Percentiles rank a stretch among this genome's conserved stretches.
phyloP scores from a whole-genome alignment of 2,888 invertebrate genomes.

The Drosophila robusta region DNA sequence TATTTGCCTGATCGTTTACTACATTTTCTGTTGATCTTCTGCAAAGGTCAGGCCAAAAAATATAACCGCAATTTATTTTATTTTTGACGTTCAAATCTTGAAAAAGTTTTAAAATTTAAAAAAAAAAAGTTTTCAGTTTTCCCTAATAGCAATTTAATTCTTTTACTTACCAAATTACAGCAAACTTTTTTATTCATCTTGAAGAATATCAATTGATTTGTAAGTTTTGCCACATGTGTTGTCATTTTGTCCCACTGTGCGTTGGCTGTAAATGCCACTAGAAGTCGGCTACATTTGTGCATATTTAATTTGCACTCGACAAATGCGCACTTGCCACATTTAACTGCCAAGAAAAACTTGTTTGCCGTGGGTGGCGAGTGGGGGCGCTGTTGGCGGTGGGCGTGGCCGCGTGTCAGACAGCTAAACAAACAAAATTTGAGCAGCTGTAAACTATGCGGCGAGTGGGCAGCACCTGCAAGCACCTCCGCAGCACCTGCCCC shows the following conservation, averaged over 20 bases:
- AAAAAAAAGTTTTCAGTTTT: too few relatives aligned
- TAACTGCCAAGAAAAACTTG: conserved; percentile 34
- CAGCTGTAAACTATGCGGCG: conserved; percentile 48
- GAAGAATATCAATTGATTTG: not conserved
- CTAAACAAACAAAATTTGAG: conserved; percentile 52
- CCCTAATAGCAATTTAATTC: too few relatives aligned
- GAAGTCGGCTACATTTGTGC: conserved; percentile 52
- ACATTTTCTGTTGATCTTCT: too few relatives aligned
- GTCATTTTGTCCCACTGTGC: conserved; percentile 23
- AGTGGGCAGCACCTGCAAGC: conserved; percentile 25
- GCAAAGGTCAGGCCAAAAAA: too few relatives aligned
- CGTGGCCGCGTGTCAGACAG: conserved; percentile 42
- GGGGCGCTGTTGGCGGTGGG: not conserved
- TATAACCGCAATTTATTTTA: too few relatives aligned
- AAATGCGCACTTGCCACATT: conserved; percentile 64
- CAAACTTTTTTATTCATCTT: too few relatives aligned
- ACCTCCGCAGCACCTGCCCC: not conserved
- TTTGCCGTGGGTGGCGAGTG: not conserved
- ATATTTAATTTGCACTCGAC: conserved; percentile 79
- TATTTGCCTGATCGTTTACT: too few relatives aligned
- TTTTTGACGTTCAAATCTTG: too few relatives aligned
- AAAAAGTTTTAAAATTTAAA: too few relatives aligned
- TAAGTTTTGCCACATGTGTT: not conserved
- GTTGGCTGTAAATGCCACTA: conserved; percentile 30
- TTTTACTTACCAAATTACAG: too few relatives aligned